A percentile compares a stretch with the other conserved stretches of the same genome.
Conservation (phyloP, 2,797 vertebrate genomes). For the Sebastes ruberrimus region DNA sequence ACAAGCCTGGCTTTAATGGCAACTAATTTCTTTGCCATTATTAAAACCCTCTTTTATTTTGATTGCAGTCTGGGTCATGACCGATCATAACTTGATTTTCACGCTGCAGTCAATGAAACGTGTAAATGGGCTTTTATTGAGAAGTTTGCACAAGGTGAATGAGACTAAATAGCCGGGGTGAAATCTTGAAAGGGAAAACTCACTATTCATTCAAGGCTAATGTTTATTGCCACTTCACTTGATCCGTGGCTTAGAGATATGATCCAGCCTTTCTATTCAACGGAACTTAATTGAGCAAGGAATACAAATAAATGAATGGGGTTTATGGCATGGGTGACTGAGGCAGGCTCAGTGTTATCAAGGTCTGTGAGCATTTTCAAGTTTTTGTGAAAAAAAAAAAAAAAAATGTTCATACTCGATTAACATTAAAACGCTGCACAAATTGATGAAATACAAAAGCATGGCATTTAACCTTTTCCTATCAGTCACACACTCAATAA, state of each 20-base stretch:
- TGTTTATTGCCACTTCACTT: constrained; percentile 75
- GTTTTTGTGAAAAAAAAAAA: constrained; percentile 15
- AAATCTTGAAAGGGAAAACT: constrained; percentile 55
- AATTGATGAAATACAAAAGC: constrained; percentile 4
- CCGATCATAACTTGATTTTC: constrained; percentile 70
- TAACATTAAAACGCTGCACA: background rate
- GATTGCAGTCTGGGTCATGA: constrained; percentile 72
- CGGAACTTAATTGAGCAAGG: constrained; percentile 70
- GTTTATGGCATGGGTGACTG: constrained; percentile 38
- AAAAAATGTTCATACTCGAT: constrained; percentile 2
- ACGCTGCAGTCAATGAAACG: constrained; percentile 71
- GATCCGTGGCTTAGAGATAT: constrained; percentile 66
- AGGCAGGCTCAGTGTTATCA: constrained; percentile 32
- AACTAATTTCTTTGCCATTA: constrained; percentile 73
- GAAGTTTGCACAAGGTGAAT: constrained; percentile 78
- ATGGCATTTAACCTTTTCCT: constrained; percentile 8
- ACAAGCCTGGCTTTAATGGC: constrained; percentile 72
- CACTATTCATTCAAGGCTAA: constrained; percentile 68
- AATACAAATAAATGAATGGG: constrained; percentile 66
- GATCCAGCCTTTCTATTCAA: constrained; percentile 68
- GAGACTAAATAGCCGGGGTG: constrained; percentile 62
- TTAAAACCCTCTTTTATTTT: constrained; percentile 75
- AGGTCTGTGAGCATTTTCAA: constrained; percentile 34
- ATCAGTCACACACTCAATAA: constrained; percentile 20
- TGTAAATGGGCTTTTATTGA: constrained; percentile 73